These are phyloP conservation scores for Bombycilla garrulus DNA, from an alignment of 2,113 vertebrate species.

Conservation along the genomic window DNA sequence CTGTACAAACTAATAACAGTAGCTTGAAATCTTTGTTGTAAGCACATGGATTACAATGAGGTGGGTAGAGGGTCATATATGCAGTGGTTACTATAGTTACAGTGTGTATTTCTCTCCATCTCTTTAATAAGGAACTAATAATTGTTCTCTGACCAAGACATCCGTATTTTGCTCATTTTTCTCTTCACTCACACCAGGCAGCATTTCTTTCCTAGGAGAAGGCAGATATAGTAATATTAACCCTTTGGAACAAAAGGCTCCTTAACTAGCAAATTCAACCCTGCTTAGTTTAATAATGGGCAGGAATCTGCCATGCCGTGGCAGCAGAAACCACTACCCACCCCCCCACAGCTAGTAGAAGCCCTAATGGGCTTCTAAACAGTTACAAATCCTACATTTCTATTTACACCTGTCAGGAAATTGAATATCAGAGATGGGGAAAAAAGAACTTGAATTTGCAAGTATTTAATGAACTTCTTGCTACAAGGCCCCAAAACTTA, in stretches of 20 bases:
- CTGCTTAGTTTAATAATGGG: not conserved
- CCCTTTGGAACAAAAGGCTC: not conserved
- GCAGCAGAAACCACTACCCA: not conserved
- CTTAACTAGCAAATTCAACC: not conserved
- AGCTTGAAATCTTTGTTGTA: not conserved
- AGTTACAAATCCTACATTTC: not conserved
- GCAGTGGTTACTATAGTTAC: slow-evolving; percentile 47
- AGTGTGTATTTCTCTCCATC: not conserved
- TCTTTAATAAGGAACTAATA: slow-evolving; percentile 34
- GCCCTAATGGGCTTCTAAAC: not conserved
- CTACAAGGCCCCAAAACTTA: not conserved
- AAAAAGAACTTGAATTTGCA: not conserved
- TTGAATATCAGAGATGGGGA: not conserved
- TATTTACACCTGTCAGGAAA: not conserved
- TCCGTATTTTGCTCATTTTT: not conserved
- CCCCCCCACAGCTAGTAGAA: not conserved
- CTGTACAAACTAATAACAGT: not conserved
- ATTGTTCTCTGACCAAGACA: slow-evolving; percentile 9
- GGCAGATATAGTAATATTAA: not conserved
- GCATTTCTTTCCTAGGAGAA: not conserved
- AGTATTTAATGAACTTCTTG: not conserved
- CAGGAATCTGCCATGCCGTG: not conserved
- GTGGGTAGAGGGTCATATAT: not conserved
- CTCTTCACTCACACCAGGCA: not conserved
- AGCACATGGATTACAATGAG: not conserved